Conservation (phyloP, 2,113 vertebrate genomes). For the Plotosus lineatus region DNA sequence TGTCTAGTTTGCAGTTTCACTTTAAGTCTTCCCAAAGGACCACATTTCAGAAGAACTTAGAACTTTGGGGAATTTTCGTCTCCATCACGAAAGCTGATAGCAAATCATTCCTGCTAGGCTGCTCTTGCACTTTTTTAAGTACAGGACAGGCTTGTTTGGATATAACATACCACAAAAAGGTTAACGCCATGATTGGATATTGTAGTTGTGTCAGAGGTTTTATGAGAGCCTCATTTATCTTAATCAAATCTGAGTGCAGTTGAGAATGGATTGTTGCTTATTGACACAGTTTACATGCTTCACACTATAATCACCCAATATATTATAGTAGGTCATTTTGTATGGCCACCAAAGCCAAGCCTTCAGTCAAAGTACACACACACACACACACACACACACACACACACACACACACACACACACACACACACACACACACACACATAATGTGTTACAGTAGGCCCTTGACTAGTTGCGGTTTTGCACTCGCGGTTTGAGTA, state of each 20-base stretch:
- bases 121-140: slow-evolving; percentile 16
- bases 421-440: no score
- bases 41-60: slow-evolving; percentile 48
- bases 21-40: slow-evolving; percentile 47
- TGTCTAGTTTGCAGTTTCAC: slow-evolving; percentile 53
- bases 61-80: slow-evolving; percentile 35
- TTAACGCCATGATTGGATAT: slow-evolving; percentile 26
- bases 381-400: no score
- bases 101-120: slow-evolving; percentile 39
- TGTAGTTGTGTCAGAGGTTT: not conserved
- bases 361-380: no score
- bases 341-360: not conserved
- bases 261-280: slow-evolving; percentile 23
- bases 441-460: no score
- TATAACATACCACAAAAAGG: slow-evolving; percentile 39
- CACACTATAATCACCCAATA: not conserved
- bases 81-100: slow-evolving; percentile 50
- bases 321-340: not conserved
- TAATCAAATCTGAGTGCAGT: slow-evolving; percentile 27
- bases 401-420: no score
- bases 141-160: slow-evolving; percentile 40
- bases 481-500: no score
- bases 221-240: slow-evolving; percentile 23
- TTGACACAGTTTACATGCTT: not conserved
- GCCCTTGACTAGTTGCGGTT: no score